phyloP scores from a whole-genome alignment of 2,888 invertebrate species.

The Serripes groenlandicus region DNA sequence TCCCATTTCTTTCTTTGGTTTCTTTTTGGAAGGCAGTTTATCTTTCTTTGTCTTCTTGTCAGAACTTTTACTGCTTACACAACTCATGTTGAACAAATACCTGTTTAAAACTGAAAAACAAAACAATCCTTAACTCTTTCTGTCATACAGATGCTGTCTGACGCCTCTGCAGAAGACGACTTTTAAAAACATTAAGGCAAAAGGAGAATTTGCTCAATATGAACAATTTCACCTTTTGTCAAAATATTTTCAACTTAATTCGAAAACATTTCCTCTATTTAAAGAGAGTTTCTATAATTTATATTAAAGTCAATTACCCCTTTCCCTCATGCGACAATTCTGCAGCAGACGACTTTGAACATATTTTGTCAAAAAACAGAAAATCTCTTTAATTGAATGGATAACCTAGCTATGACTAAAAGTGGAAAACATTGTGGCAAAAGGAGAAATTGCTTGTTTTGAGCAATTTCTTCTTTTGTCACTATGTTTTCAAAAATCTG shows the following conservation, averaged over 20 bases:
- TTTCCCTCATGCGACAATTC: no score
- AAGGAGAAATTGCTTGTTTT: no score
- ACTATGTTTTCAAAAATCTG: no score
- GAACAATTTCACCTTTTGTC: not conserved
- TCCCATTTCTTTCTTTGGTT: not conserved
- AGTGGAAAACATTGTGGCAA: no score
- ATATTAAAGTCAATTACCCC: no score
- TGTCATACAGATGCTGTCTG: no score
- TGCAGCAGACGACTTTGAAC: no score
- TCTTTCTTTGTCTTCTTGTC: conserved; percentile 14
- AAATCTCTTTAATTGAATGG: no score
- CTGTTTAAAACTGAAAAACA: not conserved
- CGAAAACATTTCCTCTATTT: not conserved
- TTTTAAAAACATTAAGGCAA: not conserved
- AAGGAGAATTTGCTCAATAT: not conserved
- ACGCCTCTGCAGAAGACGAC: not conserved
- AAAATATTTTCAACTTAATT: not conserved
- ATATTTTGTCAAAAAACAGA: no score
- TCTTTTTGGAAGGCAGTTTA: not conserved
- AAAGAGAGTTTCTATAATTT: not conserved
- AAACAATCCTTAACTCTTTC: no score
- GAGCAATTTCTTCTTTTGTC: no score
- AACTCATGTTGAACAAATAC: not conserved
- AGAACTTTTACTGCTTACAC: conserved; percentile 11
- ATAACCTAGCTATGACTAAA: no score